Conservation (phyloP, 2,797 vertebrate genomes). For the Tenualosa thibaudeaui region DNA sequence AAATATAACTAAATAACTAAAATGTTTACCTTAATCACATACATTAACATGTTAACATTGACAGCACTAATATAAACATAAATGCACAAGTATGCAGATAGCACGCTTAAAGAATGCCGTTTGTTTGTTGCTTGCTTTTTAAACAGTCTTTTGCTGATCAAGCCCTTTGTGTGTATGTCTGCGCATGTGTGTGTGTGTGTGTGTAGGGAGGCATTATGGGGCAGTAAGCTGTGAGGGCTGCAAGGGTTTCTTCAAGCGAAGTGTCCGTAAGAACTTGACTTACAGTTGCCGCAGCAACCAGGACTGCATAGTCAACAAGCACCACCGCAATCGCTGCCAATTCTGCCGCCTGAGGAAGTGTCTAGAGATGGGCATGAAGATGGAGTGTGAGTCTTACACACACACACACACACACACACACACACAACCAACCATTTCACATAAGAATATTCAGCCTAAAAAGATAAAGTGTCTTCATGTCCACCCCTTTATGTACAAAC, state of each 20-base stretch:
- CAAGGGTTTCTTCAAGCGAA: conserved; percentile 99
- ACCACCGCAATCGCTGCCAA: conserved; percentile 98
- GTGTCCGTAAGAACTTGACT: conserved; percentile 93
- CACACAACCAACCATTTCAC: background rate
- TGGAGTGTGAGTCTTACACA: conserved; percentile 83
- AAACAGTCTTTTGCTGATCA: background rate
- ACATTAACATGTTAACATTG: too few species aligned
- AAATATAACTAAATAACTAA: too few species aligned
- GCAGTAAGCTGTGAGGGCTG: conserved; percentile 98
- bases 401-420: background rate
- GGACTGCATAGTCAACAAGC: conserved; percentile 98
- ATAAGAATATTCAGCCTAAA: background rate
- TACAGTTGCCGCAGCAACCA: conserved; percentile 98
- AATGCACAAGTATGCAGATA: background rate
- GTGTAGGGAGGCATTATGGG: conserved; percentile 95
- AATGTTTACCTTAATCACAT: too few species aligned
- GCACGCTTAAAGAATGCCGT: background rate
- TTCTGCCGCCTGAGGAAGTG: conserved; percentile 96
- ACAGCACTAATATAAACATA: too few species aligned
- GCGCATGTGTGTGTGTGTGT: conserved; percentile 25
- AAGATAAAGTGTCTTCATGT: too few species aligned
- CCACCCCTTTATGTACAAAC: background rate
- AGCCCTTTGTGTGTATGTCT: background rate
- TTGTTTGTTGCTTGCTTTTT: background rate
- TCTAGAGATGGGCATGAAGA: conserved; percentile 98